These are phyloP conservation scores for Andrena cerasifolii DNA, from an alignment of 1,140 invertebrate species.

Conservation along the genomic window DNA sequence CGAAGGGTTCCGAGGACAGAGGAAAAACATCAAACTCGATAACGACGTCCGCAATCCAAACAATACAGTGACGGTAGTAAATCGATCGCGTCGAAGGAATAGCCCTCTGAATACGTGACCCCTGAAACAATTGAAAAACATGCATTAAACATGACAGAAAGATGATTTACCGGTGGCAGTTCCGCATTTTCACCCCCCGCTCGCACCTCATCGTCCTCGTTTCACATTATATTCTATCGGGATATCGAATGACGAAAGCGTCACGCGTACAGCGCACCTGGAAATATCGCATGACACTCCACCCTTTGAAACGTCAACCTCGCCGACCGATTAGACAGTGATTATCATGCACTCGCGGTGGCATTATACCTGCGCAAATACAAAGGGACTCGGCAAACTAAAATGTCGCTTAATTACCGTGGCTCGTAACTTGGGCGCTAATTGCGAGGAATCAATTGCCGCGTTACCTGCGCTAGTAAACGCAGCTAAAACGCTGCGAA, in stretches of 20 bases:
- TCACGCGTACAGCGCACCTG: not conserved
- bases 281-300: not conserved
- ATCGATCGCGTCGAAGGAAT: slow-evolving; percentile 44
- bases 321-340: too few relatives aligned
- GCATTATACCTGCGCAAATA: too few relatives aligned
- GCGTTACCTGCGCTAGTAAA: too few relatives aligned
- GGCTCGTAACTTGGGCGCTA: too few relatives aligned
- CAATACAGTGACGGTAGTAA: slow-evolving; percentile 35
- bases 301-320: slow-evolving; percentile 7
- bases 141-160: slow-evolving; percentile 63
- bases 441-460: too few relatives aligned
- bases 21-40: slow-evolving; percentile 23
- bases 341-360: too few relatives aligned
- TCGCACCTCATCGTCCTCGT: not conserved
- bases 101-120: slow-evolving; percentile 33
- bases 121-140: slow-evolving; percentile 66
- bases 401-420: too few relatives aligned
- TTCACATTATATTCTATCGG: slow-evolving; percentile 2
- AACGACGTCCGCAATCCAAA: slow-evolving; percentile 27
- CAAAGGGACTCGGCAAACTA: not conserved
- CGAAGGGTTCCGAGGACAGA: not conserved
- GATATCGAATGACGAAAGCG: not conserved
- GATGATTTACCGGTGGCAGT: slow-evolving; percentile 56
- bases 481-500: not conserved
- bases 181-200: not conserved